Evolutionary conservation across 2,797 vertebrate genomes (phyloP).

Genomic region (Typhlichthys subterraneus): DNA sequence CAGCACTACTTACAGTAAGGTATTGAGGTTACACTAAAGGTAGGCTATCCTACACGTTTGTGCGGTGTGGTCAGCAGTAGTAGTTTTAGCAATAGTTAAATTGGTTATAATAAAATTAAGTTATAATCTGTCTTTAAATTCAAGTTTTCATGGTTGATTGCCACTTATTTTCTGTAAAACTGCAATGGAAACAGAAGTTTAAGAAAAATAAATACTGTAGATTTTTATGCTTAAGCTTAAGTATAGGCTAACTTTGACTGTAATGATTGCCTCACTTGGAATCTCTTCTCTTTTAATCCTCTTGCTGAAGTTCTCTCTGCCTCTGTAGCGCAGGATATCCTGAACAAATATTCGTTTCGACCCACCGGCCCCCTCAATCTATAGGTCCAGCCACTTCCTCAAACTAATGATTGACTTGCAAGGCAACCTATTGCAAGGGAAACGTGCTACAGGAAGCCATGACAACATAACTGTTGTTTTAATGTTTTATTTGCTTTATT

Average conservation of each 20-base stretch:
- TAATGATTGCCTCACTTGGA: neutral
- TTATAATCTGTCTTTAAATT: too few relatives aligned
- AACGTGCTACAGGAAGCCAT: neutral
- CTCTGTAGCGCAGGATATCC: constrained; percentile 14
- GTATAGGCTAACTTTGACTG: too few relatives aligned
- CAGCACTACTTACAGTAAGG: constrained; percentile 50
- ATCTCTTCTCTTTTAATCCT: neutral
- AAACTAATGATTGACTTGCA: constrained; percentile 9
- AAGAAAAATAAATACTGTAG: too few relatives aligned
- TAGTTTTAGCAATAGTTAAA: too few relatives aligned
- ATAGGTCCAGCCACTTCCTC: neutral
- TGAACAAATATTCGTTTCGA: constrained; percentile 18
- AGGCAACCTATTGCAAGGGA: constrained; percentile 6
- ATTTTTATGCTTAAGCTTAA: too few relatives aligned
- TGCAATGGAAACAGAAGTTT: too few relatives aligned
- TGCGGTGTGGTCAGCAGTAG: too few relatives aligned
- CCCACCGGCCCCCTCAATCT: neutral
- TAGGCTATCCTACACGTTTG: constrained; percentile 21
- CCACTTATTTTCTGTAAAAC: neutral
- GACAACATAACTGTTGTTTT: neutral
- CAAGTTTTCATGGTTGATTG: neutral
- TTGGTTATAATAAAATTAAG: too few relatives aligned
- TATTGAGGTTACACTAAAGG: constrained; percentile 60
- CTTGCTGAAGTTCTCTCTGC: neutral
- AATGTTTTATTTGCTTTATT: too few relatives aligned